These are phyloP conservation scores for Cuniculus paca DNA, from an alignment of 2,797 vertebrate genomes.

Conservation along the genomic window DNA sequence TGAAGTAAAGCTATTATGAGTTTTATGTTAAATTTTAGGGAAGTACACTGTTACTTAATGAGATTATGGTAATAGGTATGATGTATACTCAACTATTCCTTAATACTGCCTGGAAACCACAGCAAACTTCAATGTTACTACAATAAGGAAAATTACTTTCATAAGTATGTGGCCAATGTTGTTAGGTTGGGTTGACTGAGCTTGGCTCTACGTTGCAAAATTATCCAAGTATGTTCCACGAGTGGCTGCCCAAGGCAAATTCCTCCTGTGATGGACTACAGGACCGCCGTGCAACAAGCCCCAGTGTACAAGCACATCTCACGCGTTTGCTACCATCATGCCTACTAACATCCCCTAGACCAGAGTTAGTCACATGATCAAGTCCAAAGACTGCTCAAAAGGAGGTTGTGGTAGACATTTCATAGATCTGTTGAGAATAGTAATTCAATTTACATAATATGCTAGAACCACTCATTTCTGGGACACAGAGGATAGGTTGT, in stretches of 20 bases:
- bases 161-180: not conserved
- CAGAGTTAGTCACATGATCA: not conserved
- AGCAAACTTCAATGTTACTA: not conserved
- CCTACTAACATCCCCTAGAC: not conserved
- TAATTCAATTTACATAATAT: not conserved
- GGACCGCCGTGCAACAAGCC: not conserved
- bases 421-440: not conserved
- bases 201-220: not conserved
- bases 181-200: not conserved
- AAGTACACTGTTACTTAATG: not conserved
- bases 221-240: not conserved
- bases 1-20: not conserved
- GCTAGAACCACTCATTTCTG: not conserved
- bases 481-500: not conserved
- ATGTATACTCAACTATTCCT: not conserved
- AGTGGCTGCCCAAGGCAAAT: not conserved
- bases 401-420: not conserved
- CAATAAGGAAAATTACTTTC: not conserved
- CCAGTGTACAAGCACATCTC: not conserved
- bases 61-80: not conserved
- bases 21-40: slow-evolving; percentile 28
- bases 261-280: not conserved
- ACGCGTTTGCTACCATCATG: not conserved
- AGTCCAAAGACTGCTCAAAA: not conserved
- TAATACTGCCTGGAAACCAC: not conserved